Percentiles rank a stretch among this genome's conserved stretches.
phyloP scores from a whole-genome alignment of 2,797 vertebrate species.

The Premnoplex brunnescens region DNA sequence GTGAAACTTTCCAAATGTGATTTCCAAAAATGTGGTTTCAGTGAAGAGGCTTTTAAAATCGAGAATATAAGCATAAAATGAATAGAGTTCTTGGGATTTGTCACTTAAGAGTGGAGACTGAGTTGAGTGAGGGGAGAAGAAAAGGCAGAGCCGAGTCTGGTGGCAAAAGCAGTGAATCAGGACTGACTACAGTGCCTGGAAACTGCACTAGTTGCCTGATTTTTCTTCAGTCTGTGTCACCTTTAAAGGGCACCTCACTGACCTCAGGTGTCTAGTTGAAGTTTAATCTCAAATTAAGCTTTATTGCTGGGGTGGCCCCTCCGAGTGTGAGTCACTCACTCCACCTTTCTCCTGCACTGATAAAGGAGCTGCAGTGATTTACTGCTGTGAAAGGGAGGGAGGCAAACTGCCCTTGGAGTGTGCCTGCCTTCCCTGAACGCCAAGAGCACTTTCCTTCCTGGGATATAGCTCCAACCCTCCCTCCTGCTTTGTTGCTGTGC shows the following conservation, averaged over 20 bases:
- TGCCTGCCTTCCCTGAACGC: background rate
- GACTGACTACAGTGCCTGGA: rapidly evolving
- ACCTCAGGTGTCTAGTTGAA: background rate
- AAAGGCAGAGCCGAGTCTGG: background rate
- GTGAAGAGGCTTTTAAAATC: background rate
- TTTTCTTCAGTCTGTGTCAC: background rate
- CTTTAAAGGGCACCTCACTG: background rate
- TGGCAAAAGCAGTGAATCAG: background rate
- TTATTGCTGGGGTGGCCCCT: background rate
- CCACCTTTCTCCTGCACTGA: background rate
- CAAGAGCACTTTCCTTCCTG: background rate
- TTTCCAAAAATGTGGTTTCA: background rate
- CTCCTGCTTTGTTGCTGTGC: background rate
- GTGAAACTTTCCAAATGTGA: background rate
- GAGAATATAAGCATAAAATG: background rate
- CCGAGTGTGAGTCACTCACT: background rate
- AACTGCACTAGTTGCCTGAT: background rate
- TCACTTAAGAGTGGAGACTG: background rate
- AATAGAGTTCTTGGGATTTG: background rate
- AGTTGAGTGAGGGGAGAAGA: background rate
- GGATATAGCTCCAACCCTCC: background rate
- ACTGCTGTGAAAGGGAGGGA: background rate
- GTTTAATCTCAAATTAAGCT: background rate
- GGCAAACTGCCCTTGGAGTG: background rate
- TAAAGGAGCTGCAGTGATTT: background rate